Percentiles rank a stretch among this genome's conserved stretches.
Conservation (phyloP, 1,140 invertebrate genomes). For the Ladona fulva region DNA sequence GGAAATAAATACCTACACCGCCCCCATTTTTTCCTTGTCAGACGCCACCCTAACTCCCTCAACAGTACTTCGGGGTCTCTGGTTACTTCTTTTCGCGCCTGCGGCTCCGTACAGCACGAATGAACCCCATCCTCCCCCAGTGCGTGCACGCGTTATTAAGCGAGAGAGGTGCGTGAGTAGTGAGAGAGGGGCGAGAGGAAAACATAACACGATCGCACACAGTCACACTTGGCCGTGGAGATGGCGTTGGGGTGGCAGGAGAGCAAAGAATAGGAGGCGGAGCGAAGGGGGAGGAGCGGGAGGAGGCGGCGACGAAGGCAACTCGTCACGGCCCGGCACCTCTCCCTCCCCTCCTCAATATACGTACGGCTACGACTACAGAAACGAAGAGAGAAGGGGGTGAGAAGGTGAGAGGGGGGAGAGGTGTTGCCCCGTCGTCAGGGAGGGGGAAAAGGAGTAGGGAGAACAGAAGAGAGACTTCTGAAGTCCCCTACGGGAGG, state of each 20-base stretch:
- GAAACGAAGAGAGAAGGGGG: not conserved
- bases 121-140: no score
- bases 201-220: not conserved
- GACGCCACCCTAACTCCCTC: no score
- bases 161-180: not conserved
- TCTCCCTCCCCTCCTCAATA: not conserved
- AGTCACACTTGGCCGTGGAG: slow-evolving; percentile 6
- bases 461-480: not conserved
- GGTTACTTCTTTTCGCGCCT: no score
- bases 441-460: no score
- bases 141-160: no score
- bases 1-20: no score
- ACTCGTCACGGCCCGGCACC: slow-evolving; percentile 3
- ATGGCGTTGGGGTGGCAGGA: not conserved
- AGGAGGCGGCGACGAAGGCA: not conserved
- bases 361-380: not conserved
- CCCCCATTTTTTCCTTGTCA: no score
- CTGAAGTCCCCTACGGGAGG: not conserved
- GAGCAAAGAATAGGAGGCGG: not conserved
- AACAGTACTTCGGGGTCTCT: no score
- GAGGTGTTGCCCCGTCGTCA: not conserved
- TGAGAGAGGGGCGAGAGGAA: not conserved
- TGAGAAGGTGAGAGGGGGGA: not conserved
- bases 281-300: not conserved
- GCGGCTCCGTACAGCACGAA: no score